Conservation (phyloP, 2,113 vertebrate genomes). For the Seriola quinqueradiata region DNA sequence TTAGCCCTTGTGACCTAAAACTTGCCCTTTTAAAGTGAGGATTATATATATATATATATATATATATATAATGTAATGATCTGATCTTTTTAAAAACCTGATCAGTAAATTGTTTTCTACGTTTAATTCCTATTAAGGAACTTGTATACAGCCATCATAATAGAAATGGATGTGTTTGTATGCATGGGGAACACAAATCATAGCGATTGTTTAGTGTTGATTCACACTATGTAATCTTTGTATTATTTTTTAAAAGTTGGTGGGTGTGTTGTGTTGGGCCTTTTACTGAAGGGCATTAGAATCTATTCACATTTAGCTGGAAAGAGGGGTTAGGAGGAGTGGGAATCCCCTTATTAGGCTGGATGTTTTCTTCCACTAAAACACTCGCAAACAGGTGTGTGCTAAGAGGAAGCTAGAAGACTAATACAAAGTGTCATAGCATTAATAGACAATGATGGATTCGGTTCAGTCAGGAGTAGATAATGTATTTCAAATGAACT, state of each 20-base stretch:
- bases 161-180: background rate
- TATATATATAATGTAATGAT: background rate
- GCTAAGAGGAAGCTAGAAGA: background rate
- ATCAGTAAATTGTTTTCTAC: background rate
- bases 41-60: background rate
- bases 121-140: background rate
- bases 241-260: background rate
- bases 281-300: background rate
- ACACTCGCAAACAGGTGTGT: background rate
- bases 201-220: background rate
- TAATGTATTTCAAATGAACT: background rate
- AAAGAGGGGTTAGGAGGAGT: background rate
- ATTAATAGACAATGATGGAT: background rate
- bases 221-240: background rate
- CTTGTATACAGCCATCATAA: background rate
- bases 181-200: background rate
- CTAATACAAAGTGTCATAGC: background rate
- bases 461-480: background rate
- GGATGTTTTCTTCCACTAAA: background rate
- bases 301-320: conserved; percentile 1
- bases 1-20: background rate
- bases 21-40: background rate
- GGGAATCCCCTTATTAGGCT: background rate
- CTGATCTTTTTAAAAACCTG: background rate
- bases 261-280: background rate